Percentiles rank a stretch among this genome's conserved stretches.
phyloP scores from a whole-genome alignment of 2,888 invertebrate genomes.

The Palloptera scutellata region DNA sequence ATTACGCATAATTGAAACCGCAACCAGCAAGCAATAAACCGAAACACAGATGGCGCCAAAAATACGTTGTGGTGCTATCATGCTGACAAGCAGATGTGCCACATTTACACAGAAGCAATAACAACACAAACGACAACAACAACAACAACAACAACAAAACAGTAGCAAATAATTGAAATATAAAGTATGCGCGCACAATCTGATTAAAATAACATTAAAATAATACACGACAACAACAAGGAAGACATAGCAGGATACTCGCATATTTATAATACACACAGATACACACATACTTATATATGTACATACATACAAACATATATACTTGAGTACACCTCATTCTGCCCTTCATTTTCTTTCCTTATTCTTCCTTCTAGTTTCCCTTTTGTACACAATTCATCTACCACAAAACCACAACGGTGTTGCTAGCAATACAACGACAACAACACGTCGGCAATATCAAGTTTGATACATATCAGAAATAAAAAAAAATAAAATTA shows the following conservation, averaged over 20 bases:
- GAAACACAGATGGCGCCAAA: background rate
- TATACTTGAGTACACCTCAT: too few species aligned
- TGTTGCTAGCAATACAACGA: background rate
- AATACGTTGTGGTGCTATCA: background rate
- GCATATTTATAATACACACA: too few species aligned
- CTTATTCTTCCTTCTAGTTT: background rate
- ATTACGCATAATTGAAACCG: conserved; percentile 4
- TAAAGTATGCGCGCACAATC: conserved; percentile 34
- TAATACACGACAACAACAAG: conserved; percentile 20
- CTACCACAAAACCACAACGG: background rate
- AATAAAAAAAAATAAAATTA: background rate
- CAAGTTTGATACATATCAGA: background rate
- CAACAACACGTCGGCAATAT: conserved; percentile 1
- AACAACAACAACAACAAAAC: background rate
- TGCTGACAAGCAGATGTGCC: conserved; percentile 1
- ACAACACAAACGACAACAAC: too few species aligned
- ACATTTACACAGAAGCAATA: background rate
- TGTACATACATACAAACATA: background rate
- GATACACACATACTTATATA: background rate
- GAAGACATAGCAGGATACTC: background rate
- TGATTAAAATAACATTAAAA: conserved; percentile 36
- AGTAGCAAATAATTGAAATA: conserved; percentile 34
- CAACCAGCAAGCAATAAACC: conserved; percentile 1
- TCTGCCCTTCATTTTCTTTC: too few species aligned
- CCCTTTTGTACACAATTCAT: background rate